A percentile compares a stretch with the other conserved stretches of the same genome.
Conservation (phyloP, 2,888 invertebrate species). For the Selenia dentaria region DNA sequence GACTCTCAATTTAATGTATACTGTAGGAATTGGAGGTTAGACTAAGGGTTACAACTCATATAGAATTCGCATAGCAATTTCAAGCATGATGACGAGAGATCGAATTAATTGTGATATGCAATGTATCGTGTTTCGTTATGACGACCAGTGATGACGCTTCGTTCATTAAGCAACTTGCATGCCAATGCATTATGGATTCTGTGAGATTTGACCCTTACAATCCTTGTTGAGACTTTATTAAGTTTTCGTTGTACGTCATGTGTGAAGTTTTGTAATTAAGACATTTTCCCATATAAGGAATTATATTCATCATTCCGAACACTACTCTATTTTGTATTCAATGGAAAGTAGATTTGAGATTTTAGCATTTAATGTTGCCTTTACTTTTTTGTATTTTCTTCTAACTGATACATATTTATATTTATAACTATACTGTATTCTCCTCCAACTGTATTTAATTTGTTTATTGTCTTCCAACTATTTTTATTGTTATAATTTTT, state of each 20-base stretch:
- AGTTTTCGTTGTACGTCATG: constrained; percentile 53
- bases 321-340: constrained; percentile 44
- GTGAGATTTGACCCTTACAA: constrained; percentile 40
- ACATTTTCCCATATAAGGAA: constrained; percentile 46
- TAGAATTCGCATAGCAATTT: too few species aligned
- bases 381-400: constrained; percentile 43
- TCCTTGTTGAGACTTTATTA: constrained; percentile 62
- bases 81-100: too few species aligned
- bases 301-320: constrained; percentile 60
- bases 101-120: too few species aligned
- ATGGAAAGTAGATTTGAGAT: constrained; percentile 37
- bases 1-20: constrained; percentile 73
- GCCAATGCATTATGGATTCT: too few species aligned
- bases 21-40: constrained; percentile 63
- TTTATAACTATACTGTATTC: too few species aligned
- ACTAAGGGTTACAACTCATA: constrained; percentile 12
- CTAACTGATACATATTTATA: constrained; percentile 37
- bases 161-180: too few species aligned
- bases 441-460: too few species aligned
- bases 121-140: background rate
- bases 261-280: constrained; percentile 53
- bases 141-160: too few species aligned
- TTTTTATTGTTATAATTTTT: too few species aligned
- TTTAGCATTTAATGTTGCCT: constrained; percentile 46
- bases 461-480: too few species aligned